Conservation (phyloP, 2,797 vertebrate species). For the Decapterus maruadsi region DNA sequence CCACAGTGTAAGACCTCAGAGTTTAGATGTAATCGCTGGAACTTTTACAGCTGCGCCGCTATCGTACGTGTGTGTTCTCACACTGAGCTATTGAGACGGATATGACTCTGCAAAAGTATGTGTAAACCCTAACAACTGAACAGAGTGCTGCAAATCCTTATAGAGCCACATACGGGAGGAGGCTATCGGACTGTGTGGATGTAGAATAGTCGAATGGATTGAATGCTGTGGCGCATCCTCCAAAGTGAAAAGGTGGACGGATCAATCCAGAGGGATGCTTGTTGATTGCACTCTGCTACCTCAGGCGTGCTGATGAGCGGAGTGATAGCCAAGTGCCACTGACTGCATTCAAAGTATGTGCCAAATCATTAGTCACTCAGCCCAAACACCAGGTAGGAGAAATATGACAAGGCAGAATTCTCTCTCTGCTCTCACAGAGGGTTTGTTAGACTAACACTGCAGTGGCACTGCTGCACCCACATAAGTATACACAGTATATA, state of each 20-base stretch:
- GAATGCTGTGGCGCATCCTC: constrained; percentile 19
- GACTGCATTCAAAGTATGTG: constrained; percentile 34
- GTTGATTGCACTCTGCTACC: constrained; percentile 18
- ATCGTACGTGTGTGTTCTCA: neutral
- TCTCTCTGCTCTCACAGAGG: neutral
- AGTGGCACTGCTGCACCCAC: neutral
- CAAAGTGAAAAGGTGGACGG: neutral
- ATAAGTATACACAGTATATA: neutral
- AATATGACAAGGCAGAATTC: neutral
- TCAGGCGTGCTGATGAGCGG: neutral
- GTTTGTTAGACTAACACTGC: neutral
- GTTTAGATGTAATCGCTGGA: neutral
- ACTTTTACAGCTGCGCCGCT: neutral
- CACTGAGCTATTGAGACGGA: neutral
- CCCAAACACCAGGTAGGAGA: constrained; percentile 1
- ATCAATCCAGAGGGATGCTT: constrained; percentile 3
- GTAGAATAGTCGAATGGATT: constrained; percentile 1
- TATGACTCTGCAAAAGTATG: neutral
- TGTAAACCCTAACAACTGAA: constrained; percentile 4
- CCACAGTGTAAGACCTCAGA: neutral
- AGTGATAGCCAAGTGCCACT: neutral
- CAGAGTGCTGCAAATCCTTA: neutral
- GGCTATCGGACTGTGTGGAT: neutral
- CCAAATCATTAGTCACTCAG: constrained; percentile 21
- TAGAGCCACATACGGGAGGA: neutral